Percentiles rank a stretch among this genome's conserved stretches.
phyloP scores from a whole-genome alignment of 1,140 invertebrate species.

The Pachyrhynchus sulphureomaculatus region DNA sequence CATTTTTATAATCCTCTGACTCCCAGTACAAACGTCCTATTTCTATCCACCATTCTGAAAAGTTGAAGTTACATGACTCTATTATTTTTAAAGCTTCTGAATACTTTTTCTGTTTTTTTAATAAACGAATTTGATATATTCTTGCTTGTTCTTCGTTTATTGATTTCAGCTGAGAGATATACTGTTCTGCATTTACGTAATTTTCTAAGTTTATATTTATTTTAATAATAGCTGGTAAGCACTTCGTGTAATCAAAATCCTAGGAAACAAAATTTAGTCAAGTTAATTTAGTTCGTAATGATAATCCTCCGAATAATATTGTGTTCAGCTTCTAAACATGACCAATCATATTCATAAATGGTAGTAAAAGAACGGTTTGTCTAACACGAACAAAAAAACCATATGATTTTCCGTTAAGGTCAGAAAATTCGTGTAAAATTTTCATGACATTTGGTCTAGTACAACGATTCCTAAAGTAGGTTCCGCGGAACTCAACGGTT shows the following conservation, averaged over 20 bases:
- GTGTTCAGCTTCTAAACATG: no score
- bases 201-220: slow-evolving; percentile 41
- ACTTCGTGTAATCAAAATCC: slow-evolving; percentile 2
- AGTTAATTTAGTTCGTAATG: background rate
- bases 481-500: no score
- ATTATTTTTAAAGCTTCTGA: slow-evolving; percentile 58
- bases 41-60: slow-evolving; percentile 61
- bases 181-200: slow-evolving; percentile 29
- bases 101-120: slow-evolving; percentile 55
- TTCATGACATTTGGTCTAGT: no score
- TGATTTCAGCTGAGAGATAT: slow-evolving; percentile 18
- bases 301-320: no score
- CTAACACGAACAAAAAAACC: no score
- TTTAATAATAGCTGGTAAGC: slow-evolving; percentile 26
- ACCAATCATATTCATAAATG: no score
- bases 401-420: no score
- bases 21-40: slow-evolving; percentile 69
- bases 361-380: no score
- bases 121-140: slow-evolving; percentile 48
- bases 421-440: no score
- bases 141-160: slow-evolving; percentile 24
- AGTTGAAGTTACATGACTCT: slow-evolving; percentile 51
- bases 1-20: slow-evolving; percentile 60
- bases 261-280: background rate
- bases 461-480: no score